phyloP scores from a whole-genome alignment of 2,797 vertebrate genomes.

The Hybognathus amarus region DNA sequence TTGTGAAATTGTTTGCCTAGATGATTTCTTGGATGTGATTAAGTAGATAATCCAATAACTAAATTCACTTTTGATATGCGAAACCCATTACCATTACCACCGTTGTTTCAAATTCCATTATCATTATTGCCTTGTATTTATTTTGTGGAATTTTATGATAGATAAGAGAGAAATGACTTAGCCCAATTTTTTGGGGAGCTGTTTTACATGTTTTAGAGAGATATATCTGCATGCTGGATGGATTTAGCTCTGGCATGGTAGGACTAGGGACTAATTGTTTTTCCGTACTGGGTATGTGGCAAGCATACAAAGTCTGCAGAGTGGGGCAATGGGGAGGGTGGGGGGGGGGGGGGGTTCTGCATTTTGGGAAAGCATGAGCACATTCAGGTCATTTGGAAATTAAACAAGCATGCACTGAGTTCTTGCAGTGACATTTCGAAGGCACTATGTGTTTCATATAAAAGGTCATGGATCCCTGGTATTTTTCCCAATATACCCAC shows the following conservation, averaged over 20 bases:
- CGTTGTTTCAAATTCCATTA: not conserved
- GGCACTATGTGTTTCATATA: slow-evolving; percentile 20
- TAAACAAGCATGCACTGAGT: slow-evolving; percentile 52
- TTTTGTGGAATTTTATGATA: slow-evolving; percentile 19
- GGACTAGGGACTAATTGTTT: slow-evolving; percentile 28
- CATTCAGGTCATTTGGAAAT: slow-evolving; percentile 45
- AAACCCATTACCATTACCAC: slow-evolving; percentile 5
- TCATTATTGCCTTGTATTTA: not conserved
- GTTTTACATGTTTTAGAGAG: slow-evolving; percentile 37
- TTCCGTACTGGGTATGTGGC: no score
- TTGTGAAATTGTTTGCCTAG: slow-evolving; percentile 43
- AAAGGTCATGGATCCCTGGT: not conserved
- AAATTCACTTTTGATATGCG: not conserved
- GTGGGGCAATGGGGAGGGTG: not conserved
- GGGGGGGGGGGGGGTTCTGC: not conserved
- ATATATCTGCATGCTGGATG: slow-evolving; percentile 57
- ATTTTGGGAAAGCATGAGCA: slow-evolving; percentile 58
- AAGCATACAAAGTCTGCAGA: slow-evolving; percentile 37
- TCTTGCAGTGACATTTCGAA: slow-evolving; percentile 55
- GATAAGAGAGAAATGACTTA: slow-evolving; percentile 17
- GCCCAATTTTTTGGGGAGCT: slow-evolving; percentile 8
- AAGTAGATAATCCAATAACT: slow-evolving; percentile 51
- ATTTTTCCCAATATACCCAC: slow-evolving; percentile 12
- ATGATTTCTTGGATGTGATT: slow-evolving; percentile 35
- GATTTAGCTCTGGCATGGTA: slow-evolving; percentile 59